phyloP scores from a whole-genome alignment of 1,140 invertebrate genomes.

The Leptonema lineaticorne region DNA sequence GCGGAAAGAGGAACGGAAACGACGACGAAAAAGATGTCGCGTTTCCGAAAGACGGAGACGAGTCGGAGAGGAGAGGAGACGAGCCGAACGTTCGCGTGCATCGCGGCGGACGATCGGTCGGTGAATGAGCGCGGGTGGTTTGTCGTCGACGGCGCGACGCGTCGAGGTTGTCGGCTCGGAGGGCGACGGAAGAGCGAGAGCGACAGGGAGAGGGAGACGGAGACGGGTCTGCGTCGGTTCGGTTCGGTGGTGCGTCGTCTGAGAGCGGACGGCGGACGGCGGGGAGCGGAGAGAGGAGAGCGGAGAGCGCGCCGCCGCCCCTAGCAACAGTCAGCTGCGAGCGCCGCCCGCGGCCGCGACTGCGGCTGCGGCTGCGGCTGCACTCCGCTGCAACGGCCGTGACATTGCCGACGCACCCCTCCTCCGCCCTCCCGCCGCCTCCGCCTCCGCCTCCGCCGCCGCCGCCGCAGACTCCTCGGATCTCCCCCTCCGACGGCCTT shows the following conservation, averaged over 20 bases:
- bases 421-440: not conserved
- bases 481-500: not conserved
- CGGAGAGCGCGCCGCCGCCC: conserved; percentile 42
- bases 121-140: not conserved
- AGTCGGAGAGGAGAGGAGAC: not conserved
- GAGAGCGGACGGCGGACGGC: conserved; percentile 1
- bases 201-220: not conserved
- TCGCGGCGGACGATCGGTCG: not conserved
- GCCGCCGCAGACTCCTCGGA: not conserved
- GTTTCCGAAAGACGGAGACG: not conserved
- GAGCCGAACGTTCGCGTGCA: not conserved
- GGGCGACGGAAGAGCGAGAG: not conserved
- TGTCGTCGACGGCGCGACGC: not conserved
- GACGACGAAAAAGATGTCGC: not conserved
- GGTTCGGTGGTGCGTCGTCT: too few relatives aligned
- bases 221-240: too few relatives aligned
- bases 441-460: not conserved
- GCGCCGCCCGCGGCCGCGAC: conserved; percentile 46
- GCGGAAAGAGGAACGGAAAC: not conserved
- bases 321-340: conserved; percentile 1
- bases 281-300: conserved; percentile 30
- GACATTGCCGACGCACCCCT: conserved; percentile 50
- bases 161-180: not conserved
- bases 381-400: conserved; percentile 56
- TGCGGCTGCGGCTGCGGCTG: conserved; percentile 51